Evolutionary conservation across 1,140 invertebrate species (phyloP).

Genomic region (Brachystomella parvula): DNA sequence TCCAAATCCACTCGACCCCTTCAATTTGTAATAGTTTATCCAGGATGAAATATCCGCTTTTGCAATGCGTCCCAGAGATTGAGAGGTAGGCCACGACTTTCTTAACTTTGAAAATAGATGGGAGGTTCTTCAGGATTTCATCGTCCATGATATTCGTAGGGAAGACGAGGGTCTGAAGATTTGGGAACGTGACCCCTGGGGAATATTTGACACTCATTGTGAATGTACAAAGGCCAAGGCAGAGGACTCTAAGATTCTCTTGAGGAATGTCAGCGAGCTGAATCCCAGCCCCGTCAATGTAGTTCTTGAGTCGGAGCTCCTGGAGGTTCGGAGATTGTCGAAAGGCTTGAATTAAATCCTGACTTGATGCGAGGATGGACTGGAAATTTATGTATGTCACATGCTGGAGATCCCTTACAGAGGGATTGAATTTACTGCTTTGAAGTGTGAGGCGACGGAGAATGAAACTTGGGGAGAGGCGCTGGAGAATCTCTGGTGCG

Average conservation of each 20-base stretch:
- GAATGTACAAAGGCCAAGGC: background rate
- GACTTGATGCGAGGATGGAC: background rate
- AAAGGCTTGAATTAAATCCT: background rate
- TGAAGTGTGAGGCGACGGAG: background rate
- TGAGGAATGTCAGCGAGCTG: background rate
- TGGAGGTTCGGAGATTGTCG: background rate
- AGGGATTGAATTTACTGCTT: background rate
- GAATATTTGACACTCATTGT: background rate
- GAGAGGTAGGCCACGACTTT: background rate
- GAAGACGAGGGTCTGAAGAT: background rate
- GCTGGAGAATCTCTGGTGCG: background rate
- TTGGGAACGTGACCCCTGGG: background rate
- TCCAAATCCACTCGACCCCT: background rate
- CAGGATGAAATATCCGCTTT: background rate
- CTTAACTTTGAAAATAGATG: background rate
- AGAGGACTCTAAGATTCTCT: background rate
- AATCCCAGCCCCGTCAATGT: background rate
- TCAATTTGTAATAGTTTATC: background rate
- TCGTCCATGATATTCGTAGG: background rate
- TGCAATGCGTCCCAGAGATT: background rate
- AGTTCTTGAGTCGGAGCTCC: conserved; percentile 2
- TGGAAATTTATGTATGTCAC: background rate
- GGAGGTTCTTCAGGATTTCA: background rate
- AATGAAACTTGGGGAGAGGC: background rate
- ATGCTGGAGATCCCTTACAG: background rate